These are phyloP conservation scores for Syngnathus rostellatus DNA, from an alignment of 2,797 vertebrate genomes.

Conservation along the genomic window DNA sequence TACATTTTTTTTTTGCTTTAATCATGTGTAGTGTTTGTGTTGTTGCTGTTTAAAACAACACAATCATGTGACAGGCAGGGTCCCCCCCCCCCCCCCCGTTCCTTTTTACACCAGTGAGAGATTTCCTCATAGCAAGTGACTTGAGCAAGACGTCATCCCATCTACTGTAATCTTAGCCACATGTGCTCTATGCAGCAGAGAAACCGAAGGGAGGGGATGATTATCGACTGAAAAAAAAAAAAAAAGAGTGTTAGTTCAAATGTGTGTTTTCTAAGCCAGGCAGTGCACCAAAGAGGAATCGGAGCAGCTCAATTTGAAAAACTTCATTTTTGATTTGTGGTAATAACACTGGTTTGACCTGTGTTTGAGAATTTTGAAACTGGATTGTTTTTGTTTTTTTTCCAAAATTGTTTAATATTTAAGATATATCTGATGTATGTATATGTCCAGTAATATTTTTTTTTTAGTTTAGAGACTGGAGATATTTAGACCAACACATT, in stretches of 20 bases:
- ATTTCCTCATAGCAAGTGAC: neutral
- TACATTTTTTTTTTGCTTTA: slow-evolving; percentile 8
- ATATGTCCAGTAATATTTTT: slow-evolving; percentile 15
- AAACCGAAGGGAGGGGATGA: slow-evolving; percentile 7
- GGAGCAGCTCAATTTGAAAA: slow-evolving; percentile 1
- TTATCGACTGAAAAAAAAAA: neutral
- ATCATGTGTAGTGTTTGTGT: slow-evolving; percentile 10
- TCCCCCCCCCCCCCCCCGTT: slow-evolving; percentile 2
- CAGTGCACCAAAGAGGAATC: slow-evolving; percentile 52
- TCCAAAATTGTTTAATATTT: slow-evolving; percentile 20
- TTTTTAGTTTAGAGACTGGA: slow-evolving; percentile 16
- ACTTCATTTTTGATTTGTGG: slow-evolving; percentile 18
- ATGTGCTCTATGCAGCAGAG: slow-evolving; percentile 42
- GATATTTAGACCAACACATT: slow-evolving; percentile 50
- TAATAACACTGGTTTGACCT: slow-evolving; percentile 40
- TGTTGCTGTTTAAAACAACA: slow-evolving; percentile 10
- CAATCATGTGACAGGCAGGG: slow-evolving; percentile 7
- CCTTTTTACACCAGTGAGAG: neutral
- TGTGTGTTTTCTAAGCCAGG: slow-evolving; percentile 19
- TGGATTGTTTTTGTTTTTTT: slow-evolving; percentile 25
- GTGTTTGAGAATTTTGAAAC: slow-evolving; percentile 33
- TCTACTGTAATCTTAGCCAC: slow-evolving; percentile 21
- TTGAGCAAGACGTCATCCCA: slow-evolving; percentile 13
- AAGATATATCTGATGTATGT: slow-evolving; percentile 22
- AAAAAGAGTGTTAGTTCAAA: neutral